phyloP scores from a whole-genome alignment of 2,113 vertebrate genomes.

The Scalopus aquaticus region DNA sequence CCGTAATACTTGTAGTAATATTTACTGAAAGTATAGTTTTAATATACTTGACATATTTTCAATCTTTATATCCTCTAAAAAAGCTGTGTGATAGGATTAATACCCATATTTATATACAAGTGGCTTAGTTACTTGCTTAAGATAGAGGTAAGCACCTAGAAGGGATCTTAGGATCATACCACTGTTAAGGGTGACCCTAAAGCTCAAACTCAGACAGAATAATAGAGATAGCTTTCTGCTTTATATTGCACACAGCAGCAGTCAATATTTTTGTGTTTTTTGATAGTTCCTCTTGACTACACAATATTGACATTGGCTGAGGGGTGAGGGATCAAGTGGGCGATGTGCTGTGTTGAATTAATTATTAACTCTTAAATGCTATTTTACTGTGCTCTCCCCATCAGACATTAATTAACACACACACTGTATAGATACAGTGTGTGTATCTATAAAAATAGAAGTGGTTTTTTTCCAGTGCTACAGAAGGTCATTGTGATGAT shows the following conservation, averaged over 20 bases:
- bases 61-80: neutral
- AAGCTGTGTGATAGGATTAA: neutral
- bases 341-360: neutral
- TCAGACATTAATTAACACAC: neutral
- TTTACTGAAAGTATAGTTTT: neutral
- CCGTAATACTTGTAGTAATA: conserved; percentile 19
- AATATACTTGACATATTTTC: neutral
- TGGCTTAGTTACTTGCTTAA: neutral
- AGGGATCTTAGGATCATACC: neutral
- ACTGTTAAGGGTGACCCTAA: neutral
- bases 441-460: neutral
- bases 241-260: neutral
- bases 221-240: neutral
- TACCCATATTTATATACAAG: neutral
- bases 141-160: neutral
- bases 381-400: neutral
- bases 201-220: neutral
- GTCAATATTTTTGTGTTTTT: neutral
- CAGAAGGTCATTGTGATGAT: conserved; percentile 22
- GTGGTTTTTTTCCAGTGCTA: neutral
- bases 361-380: neutral
- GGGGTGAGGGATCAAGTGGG: neutral
- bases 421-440: no score
- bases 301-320: neutral
- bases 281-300: neutral